These are phyloP conservation scores for Sapajus apella DNA, from an alignment of 2,113 vertebrate species.

Conservation along the genomic window DNA sequence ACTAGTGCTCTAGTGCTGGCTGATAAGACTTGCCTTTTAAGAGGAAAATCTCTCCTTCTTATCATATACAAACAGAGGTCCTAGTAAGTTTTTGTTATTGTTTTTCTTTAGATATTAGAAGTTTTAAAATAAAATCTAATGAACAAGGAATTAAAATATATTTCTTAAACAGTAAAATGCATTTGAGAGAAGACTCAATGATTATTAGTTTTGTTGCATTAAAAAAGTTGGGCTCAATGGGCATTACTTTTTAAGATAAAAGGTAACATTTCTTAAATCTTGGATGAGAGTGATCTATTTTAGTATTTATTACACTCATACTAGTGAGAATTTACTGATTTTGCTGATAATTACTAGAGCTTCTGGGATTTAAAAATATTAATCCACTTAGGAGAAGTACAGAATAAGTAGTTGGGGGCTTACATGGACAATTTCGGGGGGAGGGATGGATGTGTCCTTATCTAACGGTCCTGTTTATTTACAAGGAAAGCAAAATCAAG, in stretches of 20 bases:
- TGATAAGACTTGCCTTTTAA: slow-evolving; percentile 59
- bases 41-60: slow-evolving; percentile 57
- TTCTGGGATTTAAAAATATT: not conserved
- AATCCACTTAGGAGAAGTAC: not conserved
- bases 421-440: not conserved
- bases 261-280: not conserved
- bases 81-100: not conserved
- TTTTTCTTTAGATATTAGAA: not conserved
- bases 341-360: not conserved
- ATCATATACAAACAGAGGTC: slow-evolving; percentile 71
- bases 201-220: not conserved
- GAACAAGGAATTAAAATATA: not conserved
- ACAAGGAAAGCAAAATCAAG: not conserved
- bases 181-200: not conserved
- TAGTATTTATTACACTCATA: not conserved
- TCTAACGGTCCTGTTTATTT: not conserved
- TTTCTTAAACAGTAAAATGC: not conserved
- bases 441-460: not conserved
- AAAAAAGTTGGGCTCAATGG: not conserved
- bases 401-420: not conserved
- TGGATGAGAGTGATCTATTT: not conserved
- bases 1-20: not conserved
- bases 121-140: slow-evolving; percentile 51
- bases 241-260: not conserved
- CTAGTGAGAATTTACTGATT: not conserved